Evolutionary conservation across 2,888 invertebrate species (phyloP).

Genomic region (Labia minor): DNA sequence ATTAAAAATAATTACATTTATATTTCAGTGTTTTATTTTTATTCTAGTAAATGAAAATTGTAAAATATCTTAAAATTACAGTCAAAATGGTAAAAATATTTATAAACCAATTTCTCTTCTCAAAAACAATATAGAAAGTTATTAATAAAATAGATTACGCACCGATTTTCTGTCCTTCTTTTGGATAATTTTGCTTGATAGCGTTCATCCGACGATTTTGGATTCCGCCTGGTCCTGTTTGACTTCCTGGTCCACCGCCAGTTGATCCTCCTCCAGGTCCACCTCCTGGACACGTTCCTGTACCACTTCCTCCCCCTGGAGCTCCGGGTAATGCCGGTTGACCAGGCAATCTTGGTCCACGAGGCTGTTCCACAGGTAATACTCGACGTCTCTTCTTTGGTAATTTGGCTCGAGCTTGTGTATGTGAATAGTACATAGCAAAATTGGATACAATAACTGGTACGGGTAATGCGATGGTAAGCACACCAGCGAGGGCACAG

Average conservation of each 20-base stretch:
- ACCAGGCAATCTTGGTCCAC: slow-evolving; percentile 50
- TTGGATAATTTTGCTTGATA: slow-evolving; percentile 76
- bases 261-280: slow-evolving; percentile 38
- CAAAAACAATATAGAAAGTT: too few relatives aligned
- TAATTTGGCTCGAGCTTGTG: slow-evolving; percentile 89
- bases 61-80: too few relatives aligned
- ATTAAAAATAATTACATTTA: too few relatives aligned
- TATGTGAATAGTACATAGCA: slow-evolving; percentile 91
- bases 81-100: too few relatives aligned
- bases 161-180: slow-evolving; percentile 74
- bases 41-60: too few relatives aligned
- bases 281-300: slow-evolving; percentile 28
- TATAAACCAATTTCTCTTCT: too few relatives aligned
- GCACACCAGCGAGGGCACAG: slow-evolving; percentile 95
- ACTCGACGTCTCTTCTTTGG: slow-evolving; percentile 97
- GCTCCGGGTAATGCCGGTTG: slow-evolving; percentile 36
- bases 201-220: slow-evolving; percentile 73
- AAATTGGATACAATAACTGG: slow-evolving; percentile 99
- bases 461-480: slow-evolving; percentile 96
- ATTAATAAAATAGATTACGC: slow-evolving; percentile 37
- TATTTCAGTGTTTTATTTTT: too few relatives aligned
- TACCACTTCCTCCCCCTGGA: slow-evolving; percentile 34
- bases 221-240: slow-evolving; percentile 32
- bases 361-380: slow-evolving; percentile 85
- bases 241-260: slow-evolving; percentile 39